Conservation (phyloP, 2,797 vertebrate genomes). For the Liparis tanakae region DNA sequence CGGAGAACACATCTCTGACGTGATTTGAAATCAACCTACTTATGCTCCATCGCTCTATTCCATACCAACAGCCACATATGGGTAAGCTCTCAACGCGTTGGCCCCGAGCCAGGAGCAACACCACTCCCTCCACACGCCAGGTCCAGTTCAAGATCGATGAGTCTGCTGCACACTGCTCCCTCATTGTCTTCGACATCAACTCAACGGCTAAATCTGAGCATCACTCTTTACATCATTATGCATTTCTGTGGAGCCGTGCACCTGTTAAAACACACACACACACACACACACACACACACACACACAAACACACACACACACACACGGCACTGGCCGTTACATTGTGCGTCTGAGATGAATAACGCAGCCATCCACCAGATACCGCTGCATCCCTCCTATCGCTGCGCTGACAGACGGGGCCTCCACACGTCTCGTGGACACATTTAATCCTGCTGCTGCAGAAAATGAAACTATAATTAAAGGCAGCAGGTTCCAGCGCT, state of each 20-base stretch:
- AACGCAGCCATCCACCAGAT: slow-evolving; percentile 46
- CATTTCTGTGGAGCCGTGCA: slow-evolving; percentile 38
- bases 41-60: slow-evolving; percentile 43
- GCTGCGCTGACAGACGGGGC: slow-evolving; percentile 32
- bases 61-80: slow-evolving; percentile 48
- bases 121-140: slow-evolving; percentile 44
- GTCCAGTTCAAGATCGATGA: slow-evolving; percentile 59
- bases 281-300: no score
- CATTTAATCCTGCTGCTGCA: slow-evolving; percentile 29
- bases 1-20: slow-evolving; percentile 19
- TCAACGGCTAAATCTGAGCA: slow-evolving; percentile 48
- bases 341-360: slow-evolving; percentile 29
- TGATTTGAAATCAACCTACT: slow-evolving; percentile 36
- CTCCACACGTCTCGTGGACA: slow-evolving; percentile 34
- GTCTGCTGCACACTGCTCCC: slow-evolving; percentile 47
- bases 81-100: slow-evolving; percentile 42
- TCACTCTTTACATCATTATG: slow-evolving; percentile 53
- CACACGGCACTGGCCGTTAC: background rate
- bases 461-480: slow-evolving; percentile 45
- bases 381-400: slow-evolving; percentile 25
- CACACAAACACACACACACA: slow-evolving; percentile 20
- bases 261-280: slow-evolving; percentile 57
- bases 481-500: slow-evolving; percentile 36
- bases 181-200: slow-evolving; percentile 44
- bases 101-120: slow-evolving; percentile 71